Evolutionary conservation across 23 tunicate species (phyloP).

Genomic region (Halocynthia roretzi): DNA sequence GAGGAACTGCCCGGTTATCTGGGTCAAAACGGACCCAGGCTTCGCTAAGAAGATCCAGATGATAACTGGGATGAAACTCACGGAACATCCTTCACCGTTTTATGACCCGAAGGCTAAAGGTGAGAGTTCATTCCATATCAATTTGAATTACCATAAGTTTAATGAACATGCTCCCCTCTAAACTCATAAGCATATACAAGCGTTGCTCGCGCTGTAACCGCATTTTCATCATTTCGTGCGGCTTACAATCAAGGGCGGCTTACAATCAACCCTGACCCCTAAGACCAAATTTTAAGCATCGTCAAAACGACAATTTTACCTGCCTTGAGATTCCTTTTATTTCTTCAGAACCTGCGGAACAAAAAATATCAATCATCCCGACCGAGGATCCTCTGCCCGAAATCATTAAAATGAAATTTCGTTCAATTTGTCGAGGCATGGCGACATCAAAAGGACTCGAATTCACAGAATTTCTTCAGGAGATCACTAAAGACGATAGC

Average conservation of each 20-base stretch:
- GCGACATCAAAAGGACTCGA: constrained; percentile 18
- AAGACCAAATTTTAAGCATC: too few species aligned
- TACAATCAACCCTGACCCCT: too few species aligned
- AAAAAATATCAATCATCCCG: constrained; percentile 30
- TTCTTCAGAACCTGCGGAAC: constrained; percentile 22
- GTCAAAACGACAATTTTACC: too few species aligned
- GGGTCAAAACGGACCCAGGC: constrained; percentile 46
- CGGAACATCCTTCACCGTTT: constrained; percentile 25
- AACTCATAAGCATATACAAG: too few species aligned
- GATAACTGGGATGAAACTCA: constrained; percentile 20
- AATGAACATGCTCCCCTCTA: too few species aligned
- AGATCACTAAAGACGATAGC: constrained; percentile 11
- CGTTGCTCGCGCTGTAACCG: too few species aligned
- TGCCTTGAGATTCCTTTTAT: too few species aligned
- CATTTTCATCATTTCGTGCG: too few species aligned
- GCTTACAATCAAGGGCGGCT: too few species aligned
- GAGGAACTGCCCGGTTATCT: constrained; percentile 55
- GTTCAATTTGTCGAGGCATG: constrained; percentile 23
- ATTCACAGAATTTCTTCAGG: constrained; percentile 9
- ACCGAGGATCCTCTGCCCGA: constrained; percentile 50
- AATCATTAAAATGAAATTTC: constrained; percentile 13
- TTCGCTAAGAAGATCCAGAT: constrained; percentile 36
- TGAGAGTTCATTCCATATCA: background rate
- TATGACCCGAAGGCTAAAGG: constrained; percentile 51
- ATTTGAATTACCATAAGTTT: too few species aligned